Evolutionary conservation across 30 jellyfish, hydroid and myxozoan species (phyloP), one percentile per base, ranked within the genome.

Genomic region (Sanderia malayensis): DNA sequence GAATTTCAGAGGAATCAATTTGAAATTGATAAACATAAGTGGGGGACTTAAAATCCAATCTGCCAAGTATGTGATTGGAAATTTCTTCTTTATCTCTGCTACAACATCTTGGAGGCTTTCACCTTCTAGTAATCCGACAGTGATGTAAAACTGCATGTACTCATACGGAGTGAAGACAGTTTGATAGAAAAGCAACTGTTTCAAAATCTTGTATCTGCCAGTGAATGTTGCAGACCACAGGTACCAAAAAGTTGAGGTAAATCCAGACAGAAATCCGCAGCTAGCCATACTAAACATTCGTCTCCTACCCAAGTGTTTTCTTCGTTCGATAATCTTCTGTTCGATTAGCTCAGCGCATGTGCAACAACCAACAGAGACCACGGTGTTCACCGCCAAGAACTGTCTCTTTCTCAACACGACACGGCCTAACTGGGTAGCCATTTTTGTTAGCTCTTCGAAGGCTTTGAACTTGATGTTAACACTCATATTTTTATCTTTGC

Each of bases 221-320:
- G 32, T 31, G 1, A 76, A 17, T 29, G 41, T 61, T 19, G 73
- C 78, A 0, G 76, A 47, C 87, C 87, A 76, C 22, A 76, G 15
- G 31, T 76, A 76, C 87, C 87, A 76, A 15, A 31, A 76, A 41
- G 87, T 76, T 2, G 79, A 75, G 17, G 80, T 62, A 41, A 76
- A 76, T n/a, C 87, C 87, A n/a, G 87, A 76, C 46, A 76, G 71
- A 18, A 76, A 66, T 44, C 87, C 87, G 58, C 80, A 61, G 31
- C 71, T 46, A 6, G 79, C 87, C 74, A 76, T 59, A 31, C 87
- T 76, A 44, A 76, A 76, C 1, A 76, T 55, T 28, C 87, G 33
- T 20, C 87, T 46, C 29, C 58, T 32, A 62, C 63, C 63, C 21
- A 76, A 22, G 2, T 47, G 41, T 28, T 63, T 57, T 31, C 34